A percentile compares a stretch with the other conserved stretches of the same genome.
phyloP scores from a whole-genome alignment of 2,797 vertebrate genomes.

The Acridotheres tristis region DNA sequence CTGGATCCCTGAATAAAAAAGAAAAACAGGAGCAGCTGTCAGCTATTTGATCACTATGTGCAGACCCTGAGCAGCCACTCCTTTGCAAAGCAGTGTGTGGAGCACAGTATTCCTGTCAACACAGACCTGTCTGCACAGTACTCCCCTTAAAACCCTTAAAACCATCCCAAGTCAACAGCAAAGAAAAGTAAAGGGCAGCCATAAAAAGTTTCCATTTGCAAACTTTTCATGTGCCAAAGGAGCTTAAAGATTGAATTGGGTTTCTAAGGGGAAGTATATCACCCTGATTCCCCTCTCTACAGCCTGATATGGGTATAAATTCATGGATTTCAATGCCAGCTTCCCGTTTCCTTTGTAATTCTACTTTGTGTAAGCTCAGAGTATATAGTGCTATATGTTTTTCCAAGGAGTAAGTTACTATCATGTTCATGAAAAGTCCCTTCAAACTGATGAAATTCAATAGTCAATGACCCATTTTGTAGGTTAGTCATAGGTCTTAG shows the following conservation, averaged over 20 bases:
- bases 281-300: background rate
- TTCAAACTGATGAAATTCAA: background rate
- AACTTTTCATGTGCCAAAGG: background rate
- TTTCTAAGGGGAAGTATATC: background rate
- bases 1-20: background rate
- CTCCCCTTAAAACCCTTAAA: background rate
- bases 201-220: background rate
- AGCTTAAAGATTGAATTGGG: background rate
- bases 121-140: background rate
- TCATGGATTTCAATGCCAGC: background rate
- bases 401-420: background rate
- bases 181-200: background rate
- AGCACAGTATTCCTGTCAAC: background rate
- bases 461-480: background rate
- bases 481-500: background rate
- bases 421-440: background rate
- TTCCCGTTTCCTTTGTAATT: background rate
- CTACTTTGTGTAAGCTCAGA: background rate
- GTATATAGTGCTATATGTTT: background rate
- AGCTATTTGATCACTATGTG: background rate
- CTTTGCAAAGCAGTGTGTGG: background rate
- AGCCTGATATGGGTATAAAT: background rate
- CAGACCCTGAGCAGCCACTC: background rate
- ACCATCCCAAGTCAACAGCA: background rate
- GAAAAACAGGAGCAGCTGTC: background rate